Conservation (phyloP, 2,113 vertebrate species). For the Corydoras sp. region DNA sequence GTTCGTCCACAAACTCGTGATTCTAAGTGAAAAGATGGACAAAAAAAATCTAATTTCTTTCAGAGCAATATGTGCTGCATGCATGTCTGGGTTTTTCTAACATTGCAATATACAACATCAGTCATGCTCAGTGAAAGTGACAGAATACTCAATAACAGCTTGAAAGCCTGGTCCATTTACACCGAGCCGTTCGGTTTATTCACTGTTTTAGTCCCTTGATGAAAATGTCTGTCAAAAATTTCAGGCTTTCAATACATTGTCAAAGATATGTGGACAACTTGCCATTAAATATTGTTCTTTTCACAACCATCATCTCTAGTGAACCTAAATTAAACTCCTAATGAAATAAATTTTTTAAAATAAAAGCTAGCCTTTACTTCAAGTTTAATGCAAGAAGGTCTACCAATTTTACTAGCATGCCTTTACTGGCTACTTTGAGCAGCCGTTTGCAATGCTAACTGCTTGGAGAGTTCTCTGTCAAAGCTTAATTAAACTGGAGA, state of each 20-base stretch:
- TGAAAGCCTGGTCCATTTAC: neutral
- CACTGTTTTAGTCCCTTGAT: neutral
- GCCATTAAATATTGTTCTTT: too few relatives aligned
- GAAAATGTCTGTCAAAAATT: too few relatives aligned
- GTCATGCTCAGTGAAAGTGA: neutral
- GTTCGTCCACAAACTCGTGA: slow-evolving; percentile 90
- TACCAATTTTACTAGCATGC: neutral
- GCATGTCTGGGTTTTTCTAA: neutral
- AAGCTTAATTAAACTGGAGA: too few relatives aligned
- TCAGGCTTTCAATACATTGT: too few relatives aligned
- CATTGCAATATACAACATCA: neutral
- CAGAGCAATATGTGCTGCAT: too few relatives aligned
- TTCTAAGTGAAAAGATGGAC: slow-evolving; percentile 64
- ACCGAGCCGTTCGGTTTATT: neutral
- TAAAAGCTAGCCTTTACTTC: neutral
- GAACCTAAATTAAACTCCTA: too few relatives aligned
- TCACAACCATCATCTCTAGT: too few relatives aligned
- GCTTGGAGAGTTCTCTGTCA: too few relatives aligned
- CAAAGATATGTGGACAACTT: too few relatives aligned
- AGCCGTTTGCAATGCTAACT: too few relatives aligned
- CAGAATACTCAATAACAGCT: slow-evolving; percentile 25
- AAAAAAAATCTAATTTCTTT: neutral
- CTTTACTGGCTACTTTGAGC: too few relatives aligned
- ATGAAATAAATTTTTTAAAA: neutral
- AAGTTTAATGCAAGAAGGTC: neutral